Percentiles rank a stretch among this genome's conserved stretches.
phyloP scores from a whole-genome alignment of 2,113 vertebrate genomes.

The Anseranas semipalmata region DNA sequence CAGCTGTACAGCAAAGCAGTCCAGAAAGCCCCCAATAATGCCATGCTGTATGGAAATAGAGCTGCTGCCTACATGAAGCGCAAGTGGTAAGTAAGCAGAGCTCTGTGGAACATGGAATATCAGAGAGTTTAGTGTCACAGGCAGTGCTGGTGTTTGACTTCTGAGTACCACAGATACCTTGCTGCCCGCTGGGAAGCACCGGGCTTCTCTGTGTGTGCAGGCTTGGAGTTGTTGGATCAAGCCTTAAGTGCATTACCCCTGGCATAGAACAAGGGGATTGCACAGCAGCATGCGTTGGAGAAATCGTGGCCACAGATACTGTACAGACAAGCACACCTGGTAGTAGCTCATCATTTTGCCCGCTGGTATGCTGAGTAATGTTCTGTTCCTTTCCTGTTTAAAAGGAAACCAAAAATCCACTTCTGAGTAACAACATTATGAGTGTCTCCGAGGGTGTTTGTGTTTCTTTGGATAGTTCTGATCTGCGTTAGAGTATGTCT shows the following conservation, averaged over 20 bases:
- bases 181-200: background rate
- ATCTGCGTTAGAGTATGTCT: background rate
- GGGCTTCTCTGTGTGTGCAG: rapidly evolving
- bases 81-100: slow-evolving; percentile 86
- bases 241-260: background rate
- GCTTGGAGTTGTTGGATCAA: background rate
- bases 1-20: slow-evolving; percentile 97
- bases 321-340: background rate
- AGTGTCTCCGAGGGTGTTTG: slow-evolving; percentile 7
- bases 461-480: background rate
- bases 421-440: background rate
- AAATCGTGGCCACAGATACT: background rate
- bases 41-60: slow-evolving; percentile 97
- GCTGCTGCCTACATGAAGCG: slow-evolving; percentile 99
- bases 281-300: background rate
- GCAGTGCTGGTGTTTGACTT: background rate
- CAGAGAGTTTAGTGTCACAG: background rate
- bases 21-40: slow-evolving; percentile 87
- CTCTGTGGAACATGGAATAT: background rate
- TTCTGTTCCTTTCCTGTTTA: background rate
- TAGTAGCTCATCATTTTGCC: background rate
- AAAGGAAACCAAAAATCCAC: background rate
- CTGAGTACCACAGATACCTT: rapidly evolving
- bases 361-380: background rate
- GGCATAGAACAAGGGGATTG: background rate